phyloP scores from a whole-genome alignment of 2,113 vertebrate species.

The Pyxicephalus adspersus region DNA sequence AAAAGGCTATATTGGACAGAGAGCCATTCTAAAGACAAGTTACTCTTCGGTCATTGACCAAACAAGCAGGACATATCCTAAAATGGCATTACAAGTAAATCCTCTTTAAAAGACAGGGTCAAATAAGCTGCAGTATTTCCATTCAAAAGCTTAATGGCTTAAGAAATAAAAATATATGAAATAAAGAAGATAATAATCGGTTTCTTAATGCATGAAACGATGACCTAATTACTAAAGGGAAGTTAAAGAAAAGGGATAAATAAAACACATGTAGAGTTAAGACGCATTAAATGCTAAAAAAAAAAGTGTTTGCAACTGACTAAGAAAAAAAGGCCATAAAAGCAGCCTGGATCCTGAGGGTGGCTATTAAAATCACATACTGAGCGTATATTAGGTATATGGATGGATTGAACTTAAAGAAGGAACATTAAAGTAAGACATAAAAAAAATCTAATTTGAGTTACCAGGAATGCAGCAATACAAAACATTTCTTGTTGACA shows the following conservation, averaged over 20 bases:
- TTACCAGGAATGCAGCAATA: slow-evolving; percentile 51
- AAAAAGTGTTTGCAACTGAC: slow-evolving; percentile 7
- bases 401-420: slow-evolving; percentile 33
- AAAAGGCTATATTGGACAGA: no score
- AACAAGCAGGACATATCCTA: no score
- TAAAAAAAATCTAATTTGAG: slow-evolving; percentile 47
- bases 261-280: slow-evolving; percentile 46
- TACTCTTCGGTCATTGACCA: no score
- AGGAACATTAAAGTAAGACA: slow-evolving; percentile 46
- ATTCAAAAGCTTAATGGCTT: no score
- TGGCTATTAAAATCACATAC: slow-evolving; percentile 55
- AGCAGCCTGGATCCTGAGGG: slow-evolving; percentile 51
- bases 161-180: slow-evolving; percentile 48
- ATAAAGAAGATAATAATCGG: slow-evolving; percentile 49
- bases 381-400: background rate
- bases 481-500: slow-evolving; percentile 43
- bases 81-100: no score
- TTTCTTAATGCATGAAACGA: slow-evolving; percentile 49
- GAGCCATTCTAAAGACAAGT: no score
- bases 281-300: slow-evolving; percentile 53
- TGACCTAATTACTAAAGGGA: slow-evolving; percentile 54
- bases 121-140: no score
- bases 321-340: slow-evolving; percentile 21
- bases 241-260: slow-evolving; percentile 48
- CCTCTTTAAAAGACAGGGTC: no score